Percentiles rank a stretch among this genome's conserved stretches.
These are phyloP conservation scores for Amblyteles armatorius DNA, from an alignment of 2,888 invertebrate genomes.

Conservation along the genomic window DNA sequence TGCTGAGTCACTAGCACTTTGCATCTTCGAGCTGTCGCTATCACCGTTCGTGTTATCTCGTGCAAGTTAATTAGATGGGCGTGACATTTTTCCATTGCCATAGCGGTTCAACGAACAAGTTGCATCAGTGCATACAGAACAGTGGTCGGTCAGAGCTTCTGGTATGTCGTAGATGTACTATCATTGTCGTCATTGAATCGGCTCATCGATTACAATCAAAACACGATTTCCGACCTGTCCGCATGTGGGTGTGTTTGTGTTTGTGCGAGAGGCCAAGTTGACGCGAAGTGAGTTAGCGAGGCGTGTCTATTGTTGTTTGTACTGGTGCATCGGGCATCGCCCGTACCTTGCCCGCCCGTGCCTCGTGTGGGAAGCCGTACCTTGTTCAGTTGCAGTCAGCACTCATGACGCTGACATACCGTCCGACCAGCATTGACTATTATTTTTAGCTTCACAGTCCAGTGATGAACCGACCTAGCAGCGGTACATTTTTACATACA, in stretches of 20 bases:
- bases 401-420: background rate
- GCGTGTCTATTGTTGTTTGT: background rate
- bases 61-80: background rate
- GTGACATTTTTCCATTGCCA: background rate
- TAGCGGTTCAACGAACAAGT: background rate
- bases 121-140: background rate
- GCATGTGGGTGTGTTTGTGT: background rate
- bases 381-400: background rate
- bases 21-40: background rate
- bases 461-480: background rate
- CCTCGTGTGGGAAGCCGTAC: background rate
- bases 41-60: background rate
- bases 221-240: constrained; percentile 8
- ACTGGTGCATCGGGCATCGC: background rate
- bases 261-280: background rate
- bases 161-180: background rate
- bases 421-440: background rate
- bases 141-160: background rate
- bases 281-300: background rate
- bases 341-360: too few species aligned
- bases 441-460: background rate
- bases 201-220: constrained; percentile 34
- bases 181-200: constrained; percentile 13
- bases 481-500: background rate
- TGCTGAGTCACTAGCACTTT: background rate